Conservation (phyloP, 2,113 vertebrate species). For the Fulica atra region DNA sequence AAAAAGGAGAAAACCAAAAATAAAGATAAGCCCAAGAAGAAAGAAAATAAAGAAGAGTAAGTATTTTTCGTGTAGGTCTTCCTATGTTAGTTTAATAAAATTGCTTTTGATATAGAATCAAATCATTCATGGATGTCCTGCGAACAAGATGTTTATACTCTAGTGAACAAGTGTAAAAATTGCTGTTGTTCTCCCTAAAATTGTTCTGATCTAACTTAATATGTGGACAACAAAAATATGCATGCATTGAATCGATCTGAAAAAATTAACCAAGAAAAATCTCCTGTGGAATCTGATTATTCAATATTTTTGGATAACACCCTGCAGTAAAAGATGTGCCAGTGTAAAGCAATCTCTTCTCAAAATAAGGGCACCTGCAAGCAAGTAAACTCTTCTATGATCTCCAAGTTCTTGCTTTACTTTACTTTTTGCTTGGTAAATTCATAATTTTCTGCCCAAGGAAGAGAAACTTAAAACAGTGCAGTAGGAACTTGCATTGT, state of each 20-base stretch:
- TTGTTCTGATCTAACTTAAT: not conserved
- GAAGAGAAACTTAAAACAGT: not conserved
- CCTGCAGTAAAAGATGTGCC: not conserved
- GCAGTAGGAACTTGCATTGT: not conserved
- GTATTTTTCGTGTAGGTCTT: conserved; percentile 40
- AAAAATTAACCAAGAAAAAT: not conserved
- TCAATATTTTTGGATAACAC: not conserved
- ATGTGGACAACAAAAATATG: not conserved
- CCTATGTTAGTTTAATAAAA: not conserved
- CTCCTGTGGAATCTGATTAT: not conserved
- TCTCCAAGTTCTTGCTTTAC: not conserved
- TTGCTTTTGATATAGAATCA: not conserved
- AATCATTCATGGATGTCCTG: not conserved
- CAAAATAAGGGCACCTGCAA: not conserved
- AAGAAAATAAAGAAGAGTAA: conserved; percentile 79
- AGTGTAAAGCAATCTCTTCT: not conserved
- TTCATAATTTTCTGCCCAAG: not conserved
- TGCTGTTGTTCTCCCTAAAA: not conserved
- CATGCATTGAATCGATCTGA: not conserved
- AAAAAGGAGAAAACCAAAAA: conserved; percentile 70
- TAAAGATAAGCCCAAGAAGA: conserved; percentile 69
- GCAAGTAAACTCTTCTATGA: not conserved
- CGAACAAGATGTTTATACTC: not conserved
- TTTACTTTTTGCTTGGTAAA: not conserved
- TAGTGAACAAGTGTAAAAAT: not conserved